Evolutionary conservation across 2,888 invertebrate genomes (phyloP).

Genomic region (Hypselothyrea guttata): DNA sequence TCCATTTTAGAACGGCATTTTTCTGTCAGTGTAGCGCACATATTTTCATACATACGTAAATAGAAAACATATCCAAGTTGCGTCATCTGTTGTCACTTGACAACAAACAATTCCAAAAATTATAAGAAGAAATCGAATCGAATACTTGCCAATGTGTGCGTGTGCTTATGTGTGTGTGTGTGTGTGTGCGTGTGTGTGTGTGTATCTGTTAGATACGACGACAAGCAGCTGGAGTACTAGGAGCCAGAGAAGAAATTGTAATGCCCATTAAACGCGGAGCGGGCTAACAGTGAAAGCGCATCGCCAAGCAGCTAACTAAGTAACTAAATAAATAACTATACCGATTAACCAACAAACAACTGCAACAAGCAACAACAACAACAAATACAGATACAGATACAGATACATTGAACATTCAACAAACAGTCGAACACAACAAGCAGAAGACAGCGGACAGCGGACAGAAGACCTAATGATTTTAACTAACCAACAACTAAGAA

Average conservation of each 20-base stretch:
- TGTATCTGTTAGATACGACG: constrained; percentile 19
- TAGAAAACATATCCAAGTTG: constrained; percentile 39
- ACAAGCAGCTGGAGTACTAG: neutral
- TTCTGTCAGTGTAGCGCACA: too few relatives aligned
- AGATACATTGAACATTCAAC: neutral
- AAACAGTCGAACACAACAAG: constrained; percentile 15
- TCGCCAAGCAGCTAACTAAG: constrained; percentile 30
- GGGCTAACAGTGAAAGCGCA: constrained; percentile 45
- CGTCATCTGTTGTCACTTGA: constrained; percentile 49
- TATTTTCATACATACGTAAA: constrained; percentile 17
- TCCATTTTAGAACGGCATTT: too few relatives aligned
- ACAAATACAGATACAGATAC: constrained; percentile 1
- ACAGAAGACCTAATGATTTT: constrained; percentile 46
- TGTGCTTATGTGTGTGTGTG: neutral
- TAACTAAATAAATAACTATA: constrained; percentile 41
- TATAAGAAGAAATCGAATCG: constrained; percentile 8
- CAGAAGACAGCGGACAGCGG: constrained; percentile 30
- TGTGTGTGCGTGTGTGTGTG: neutral
- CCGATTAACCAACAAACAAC: constrained; percentile 33
- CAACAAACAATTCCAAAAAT: constrained; percentile 30
- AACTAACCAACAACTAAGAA: constrained; percentile 48
- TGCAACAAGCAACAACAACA: constrained; percentile 40
- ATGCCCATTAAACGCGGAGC: constrained; percentile 18
- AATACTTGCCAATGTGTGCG: neutral
- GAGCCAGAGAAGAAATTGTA: neutral